Base-by-base conservation (phyloP, 2,113 vertebrate species). In the Serilophus lunatus region DNA sequence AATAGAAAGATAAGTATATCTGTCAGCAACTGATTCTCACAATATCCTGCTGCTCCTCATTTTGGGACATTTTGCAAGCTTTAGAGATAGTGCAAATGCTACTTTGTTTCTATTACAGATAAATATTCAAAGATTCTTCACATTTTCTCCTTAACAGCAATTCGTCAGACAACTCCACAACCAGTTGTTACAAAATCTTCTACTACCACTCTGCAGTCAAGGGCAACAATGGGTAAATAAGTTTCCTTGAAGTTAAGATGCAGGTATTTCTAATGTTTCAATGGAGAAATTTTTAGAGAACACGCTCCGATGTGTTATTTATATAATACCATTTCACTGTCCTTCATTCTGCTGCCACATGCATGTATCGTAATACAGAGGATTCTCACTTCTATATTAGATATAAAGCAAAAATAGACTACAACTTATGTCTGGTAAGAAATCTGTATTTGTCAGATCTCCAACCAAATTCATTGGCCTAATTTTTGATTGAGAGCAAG, bases 191-290 rank as follows among this genome's bases (percentile, higher is more conserved):
- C 92, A 93, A 97, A 97, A 92, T 82, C 95, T 86, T 61, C 95
- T 64, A 44, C 92, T 40, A 81, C 92, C n/a, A 92, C 89, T 82
- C 95, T 95, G 53, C 90, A 10, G 42, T 87, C 95, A 82, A 97
- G 94, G 95, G 81, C 97, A 94, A 98, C 97, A 83, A 79, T 96
- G 97, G 97, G 98, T 98, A 98, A 98, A 97, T 94, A 74, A 79
- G 42, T 91, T 97, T 93, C 61, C 74, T 92, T 93, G 42, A 91
- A 17, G 1, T 76, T 90, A 75, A 82, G 83, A 70, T 38, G 54
- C 13, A 80, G 28, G 9, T 72, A 63, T 83, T 79, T 79, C 90
- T 70, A 47, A 7, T 66, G 94, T 94, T 86, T 93, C 29, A 88
- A 20, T 40, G 28, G 59, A 82, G 15, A 86, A 56, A 54, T 77